These are phyloP conservation scores for Pseudachorutes palmiensis DNA, from an alignment of 1,140 invertebrate species.

Conservation along the genomic window DNA sequence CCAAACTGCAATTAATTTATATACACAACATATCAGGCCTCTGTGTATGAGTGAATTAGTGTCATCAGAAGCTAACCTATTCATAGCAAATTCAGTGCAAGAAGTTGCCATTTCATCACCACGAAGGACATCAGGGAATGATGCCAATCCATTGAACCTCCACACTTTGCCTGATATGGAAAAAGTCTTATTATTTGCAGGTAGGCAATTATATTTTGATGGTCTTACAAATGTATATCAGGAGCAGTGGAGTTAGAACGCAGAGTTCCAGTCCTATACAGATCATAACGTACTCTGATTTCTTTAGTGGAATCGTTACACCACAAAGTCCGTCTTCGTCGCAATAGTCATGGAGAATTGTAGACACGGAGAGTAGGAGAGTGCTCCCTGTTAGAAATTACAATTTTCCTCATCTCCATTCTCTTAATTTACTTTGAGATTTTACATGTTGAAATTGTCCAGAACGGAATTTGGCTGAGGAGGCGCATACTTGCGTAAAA, in stretches of 20 bases:
- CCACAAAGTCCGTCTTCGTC: slow-evolving; percentile 21
- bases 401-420: background rate
- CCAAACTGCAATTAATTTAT: slow-evolving; percentile 21
- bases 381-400: slow-evolving; percentile 28
- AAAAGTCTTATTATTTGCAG: too few relatives aligned
- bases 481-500: slow-evolving; percentile 29
- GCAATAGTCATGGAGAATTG: slow-evolving; percentile 34
- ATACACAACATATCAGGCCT: too few relatives aligned
- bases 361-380: slow-evolving; percentile 28
- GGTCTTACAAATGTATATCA: slow-evolving; percentile 28
- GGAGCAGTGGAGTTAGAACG: slow-evolving; percentile 11
- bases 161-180: slow-evolving; percentile 25
- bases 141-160: slow-evolving; percentile 25
- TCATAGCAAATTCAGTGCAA: background rate
- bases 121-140: slow-evolving; percentile 32
- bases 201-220: too few relatives aligned
- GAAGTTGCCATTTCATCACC: slow-evolving; percentile 28
- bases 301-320: slow-evolving; percentile 16
- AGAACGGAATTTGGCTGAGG: slow-evolving; percentile 34
- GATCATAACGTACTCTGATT: slow-evolving; percentile 29
- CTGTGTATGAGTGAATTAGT: too few relatives aligned
- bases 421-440: background rate
- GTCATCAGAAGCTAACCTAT: too few relatives aligned
- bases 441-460: slow-evolving; percentile 35
- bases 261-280: slow-evolving; percentile 28